phyloP scores from a whole-genome alignment of 2,888 invertebrate species.

The Augiades crinisus region DNA sequence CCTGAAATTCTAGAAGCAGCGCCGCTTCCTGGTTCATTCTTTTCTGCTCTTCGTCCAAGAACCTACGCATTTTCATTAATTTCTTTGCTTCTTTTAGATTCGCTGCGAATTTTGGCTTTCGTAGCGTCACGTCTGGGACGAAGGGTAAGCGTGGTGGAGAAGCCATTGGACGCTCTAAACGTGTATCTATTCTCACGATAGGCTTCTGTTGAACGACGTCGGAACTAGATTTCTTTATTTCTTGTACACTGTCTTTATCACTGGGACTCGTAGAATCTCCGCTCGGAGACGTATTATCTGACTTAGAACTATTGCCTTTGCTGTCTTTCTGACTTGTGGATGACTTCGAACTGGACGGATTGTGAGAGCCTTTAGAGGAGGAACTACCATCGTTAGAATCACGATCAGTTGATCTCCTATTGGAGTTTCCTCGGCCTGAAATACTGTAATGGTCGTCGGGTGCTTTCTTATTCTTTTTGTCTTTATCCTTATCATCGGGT shows the following conservation, averaged over 20 bases:
- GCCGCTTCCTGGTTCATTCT: constrained; percentile 77
- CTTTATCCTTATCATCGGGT: constrained; percentile 64
- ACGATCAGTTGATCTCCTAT: constrained; percentile 87
- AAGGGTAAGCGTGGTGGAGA: constrained; percentile 63
- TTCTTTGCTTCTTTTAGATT: constrained; percentile 85
- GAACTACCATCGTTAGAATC: constrained; percentile 89
- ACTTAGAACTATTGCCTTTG: constrained; percentile 67
- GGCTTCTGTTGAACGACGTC: constrained; percentile 50
- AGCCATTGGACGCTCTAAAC: constrained; percentile 58
- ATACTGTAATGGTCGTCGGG: constrained; percentile 87
- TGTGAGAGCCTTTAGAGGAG: constrained; percentile 69
- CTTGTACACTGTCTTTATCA: constrained; percentile 62
- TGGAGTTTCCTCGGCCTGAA: constrained; percentile 83
- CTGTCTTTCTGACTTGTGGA: constrained; percentile 62
- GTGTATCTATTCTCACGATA: constrained; percentile 61
- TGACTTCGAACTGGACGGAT: constrained; percentile 56
- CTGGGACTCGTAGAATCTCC: constrained; percentile 76
- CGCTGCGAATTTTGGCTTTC: constrained; percentile 86
- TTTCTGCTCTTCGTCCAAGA: constrained; percentile 82
- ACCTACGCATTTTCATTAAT: constrained; percentile 84
- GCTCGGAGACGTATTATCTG: constrained; percentile 68
- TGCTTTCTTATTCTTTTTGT: constrained; percentile 76
- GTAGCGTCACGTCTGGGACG: constrained; percentile 75
- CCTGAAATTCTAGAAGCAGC: constrained; percentile 70
- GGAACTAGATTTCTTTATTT: constrained; percentile 41